Base-by-base conservation (phyloP, 2,888 invertebrate species). In the Phorcus lineatus region DNA sequence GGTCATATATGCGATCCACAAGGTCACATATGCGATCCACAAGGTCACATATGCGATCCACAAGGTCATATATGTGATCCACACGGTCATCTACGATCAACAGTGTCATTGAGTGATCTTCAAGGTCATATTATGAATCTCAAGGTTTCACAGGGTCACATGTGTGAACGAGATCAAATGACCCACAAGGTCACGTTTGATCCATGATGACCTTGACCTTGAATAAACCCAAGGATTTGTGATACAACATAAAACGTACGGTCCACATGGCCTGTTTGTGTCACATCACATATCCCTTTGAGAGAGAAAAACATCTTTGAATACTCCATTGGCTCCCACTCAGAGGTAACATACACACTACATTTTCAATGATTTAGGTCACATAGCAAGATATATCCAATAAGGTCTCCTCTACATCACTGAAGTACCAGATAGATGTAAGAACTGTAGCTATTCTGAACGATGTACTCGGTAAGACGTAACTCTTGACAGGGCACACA, bases 381-480 rank as follows among this genome's bases (percentile, higher is more conserved):
- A 70, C 70, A 70, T 70, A 36, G 36, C 36, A 19, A 70, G 36
- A 70, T 62, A 70, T 40, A 70, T 40, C 70, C 70, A 31, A 70
- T 31, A 70, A 40, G 36, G 36, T 36, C 70, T 31, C 70, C 28
- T 40, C 70, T 40, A 70, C 36, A 70, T 62, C 62, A 62, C 62
- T 62, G 62, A 62, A 62, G 17, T 62, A 62, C 62, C 62, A 62
- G 62, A 11, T 47, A 47, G 62, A 62, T 62, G 62, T 62, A 24
- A 62, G 28, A 62, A 62, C 62, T 62, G 24, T 4, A 28, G 28
- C 62, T 62, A 62, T 28, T 28, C 24, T 62, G 28, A 62, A 47
- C 47, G 47, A 47, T 47, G 47, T 47, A 47, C 47, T 57, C 24
- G 19, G 24, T 24, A 22, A 24, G 57, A 57, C 19, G 24, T 13